Evolutionary conservation across 2,888 invertebrate genomes (phyloP), one percentile per base, ranked within the genome.

Genomic region (Odontocolon sp.): DNA sequence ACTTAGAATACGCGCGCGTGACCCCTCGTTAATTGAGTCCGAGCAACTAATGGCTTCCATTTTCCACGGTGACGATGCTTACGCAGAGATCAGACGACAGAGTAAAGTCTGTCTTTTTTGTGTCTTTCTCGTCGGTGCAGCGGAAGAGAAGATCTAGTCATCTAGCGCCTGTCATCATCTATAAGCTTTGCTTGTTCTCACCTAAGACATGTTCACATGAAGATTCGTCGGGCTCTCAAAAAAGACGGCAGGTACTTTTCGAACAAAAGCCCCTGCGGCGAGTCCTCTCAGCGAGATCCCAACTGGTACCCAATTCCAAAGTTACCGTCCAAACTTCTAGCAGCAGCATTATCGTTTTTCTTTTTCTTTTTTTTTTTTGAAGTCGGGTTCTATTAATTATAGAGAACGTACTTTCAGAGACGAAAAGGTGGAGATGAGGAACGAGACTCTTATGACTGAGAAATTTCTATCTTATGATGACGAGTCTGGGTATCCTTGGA

Each of bases 61-160:
- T 80, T 83, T 79, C 79, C 78, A 67, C 57, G 78, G 77, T 80
- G 78, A 83, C 81, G 56, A 79, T 56, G 52, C 72, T 76, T 63
- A 52, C 59, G 56, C 67, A 14, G 52, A 64, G 71, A 42, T 66
- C 38, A 52, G 61, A 72, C 50, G 63, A 61, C 56, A 33, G 26
- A 14, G 47, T 45, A 28, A 11, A 42, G n/a, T 11, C 11, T 33
- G 36, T 57, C n/a, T 59, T 57, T n/a, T 40, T 56, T 9, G 38
- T 68, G 52, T 45, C 14, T 50, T 45, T 56, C 33, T 42, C 40
- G 38, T 59, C 31, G 50, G 14, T 18, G 18, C 33, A 47, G 8
- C 6, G 23, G 9, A 5, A 28, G 31, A 33, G n/a, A 63, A 23
- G 14, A 69, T 16, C 14, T 42, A 54, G 14, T n/a, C n/a, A n/a